Evolutionary conservation across 92 coral and sea anemone genomes (phyloP).

Genomic region (Epizoanthus scotinus): DNA sequence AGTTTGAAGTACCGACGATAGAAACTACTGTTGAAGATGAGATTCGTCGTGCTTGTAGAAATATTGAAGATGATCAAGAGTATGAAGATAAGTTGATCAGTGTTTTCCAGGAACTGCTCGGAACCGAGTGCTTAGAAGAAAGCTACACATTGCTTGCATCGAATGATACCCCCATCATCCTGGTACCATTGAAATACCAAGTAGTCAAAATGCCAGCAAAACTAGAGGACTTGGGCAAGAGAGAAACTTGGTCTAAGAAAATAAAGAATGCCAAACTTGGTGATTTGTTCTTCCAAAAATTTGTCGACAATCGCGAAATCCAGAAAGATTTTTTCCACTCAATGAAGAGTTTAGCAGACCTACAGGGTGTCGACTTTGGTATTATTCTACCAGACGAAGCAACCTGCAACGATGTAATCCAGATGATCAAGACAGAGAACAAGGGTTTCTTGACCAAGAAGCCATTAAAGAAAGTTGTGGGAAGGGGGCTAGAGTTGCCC

Average conservation of each 20-base stretch:
- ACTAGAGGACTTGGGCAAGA: conserved; percentile 29
- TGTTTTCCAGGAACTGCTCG: background rate
- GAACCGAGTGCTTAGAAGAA: background rate
- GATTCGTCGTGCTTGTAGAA: background rate
- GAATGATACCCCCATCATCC: conserved; percentile 14
- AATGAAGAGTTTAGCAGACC: background rate
- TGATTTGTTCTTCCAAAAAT: conserved; percentile 2
- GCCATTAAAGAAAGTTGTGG: background rate
- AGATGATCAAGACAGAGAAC: background rate
- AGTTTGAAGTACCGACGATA: background rate
- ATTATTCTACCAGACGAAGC: conserved; percentile 30
- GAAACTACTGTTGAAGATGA: background rate
- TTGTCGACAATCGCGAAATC: conserved; percentile 13
- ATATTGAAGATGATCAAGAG: background rate
- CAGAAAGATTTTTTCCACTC: conserved; percentile 26
- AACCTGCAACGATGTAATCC: conserved; percentile 3
- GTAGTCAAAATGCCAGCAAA: conserved; percentile 31
- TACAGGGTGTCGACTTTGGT: conserved; percentile 23
- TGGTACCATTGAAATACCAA: conserved; percentile 28
- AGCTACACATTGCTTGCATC: background rate
- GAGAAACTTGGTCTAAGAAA: conserved; percentile 1
- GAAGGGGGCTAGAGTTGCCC: background rate
- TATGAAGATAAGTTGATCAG: background rate
- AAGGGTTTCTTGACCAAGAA: background rate
- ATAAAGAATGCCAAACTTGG: background rate